Conservation (phyloP, 2,113 vertebrate genomes). For the Alouatta palliata region DNA sequence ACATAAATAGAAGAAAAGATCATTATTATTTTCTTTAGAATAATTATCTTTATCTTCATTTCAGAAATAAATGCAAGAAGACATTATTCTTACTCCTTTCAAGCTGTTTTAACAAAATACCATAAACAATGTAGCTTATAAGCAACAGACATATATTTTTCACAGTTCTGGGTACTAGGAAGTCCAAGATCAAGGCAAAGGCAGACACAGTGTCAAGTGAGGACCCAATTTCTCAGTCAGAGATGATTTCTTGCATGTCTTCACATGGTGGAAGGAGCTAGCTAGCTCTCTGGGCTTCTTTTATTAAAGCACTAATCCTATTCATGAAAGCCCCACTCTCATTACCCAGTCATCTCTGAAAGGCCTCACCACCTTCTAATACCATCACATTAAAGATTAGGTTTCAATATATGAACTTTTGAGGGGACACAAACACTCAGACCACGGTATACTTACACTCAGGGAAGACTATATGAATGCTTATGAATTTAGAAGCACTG, state of each 20-base stretch:
- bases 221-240: neutral
- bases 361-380: neutral
- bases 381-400: neutral
- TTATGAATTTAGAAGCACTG: neutral
- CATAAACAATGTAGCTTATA: neutral
- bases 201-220: neutral
- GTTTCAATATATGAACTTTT: neutral
- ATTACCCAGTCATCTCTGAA: neutral
- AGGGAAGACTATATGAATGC: neutral
- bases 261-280: neutral
- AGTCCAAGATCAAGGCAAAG: neutral
- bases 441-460: neutral
- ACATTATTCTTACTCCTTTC: neutral
- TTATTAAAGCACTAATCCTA: neutral
- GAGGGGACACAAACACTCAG: neutral
- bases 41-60: too few relatives aligned
- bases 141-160: neutral
- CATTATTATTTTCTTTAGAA: too few relatives aligned
- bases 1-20: neutral
- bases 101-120: neutral
- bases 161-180: neutral
- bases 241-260: neutral
- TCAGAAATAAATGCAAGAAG: too few relatives aligned
- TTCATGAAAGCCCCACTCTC: neutral
- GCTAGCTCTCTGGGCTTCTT: neutral